Evolutionary conservation across 2,888 invertebrate species (phyloP), one percentile per base, ranked within the genome.

Genomic region (Enoplolaimus lenunculus): DNA sequence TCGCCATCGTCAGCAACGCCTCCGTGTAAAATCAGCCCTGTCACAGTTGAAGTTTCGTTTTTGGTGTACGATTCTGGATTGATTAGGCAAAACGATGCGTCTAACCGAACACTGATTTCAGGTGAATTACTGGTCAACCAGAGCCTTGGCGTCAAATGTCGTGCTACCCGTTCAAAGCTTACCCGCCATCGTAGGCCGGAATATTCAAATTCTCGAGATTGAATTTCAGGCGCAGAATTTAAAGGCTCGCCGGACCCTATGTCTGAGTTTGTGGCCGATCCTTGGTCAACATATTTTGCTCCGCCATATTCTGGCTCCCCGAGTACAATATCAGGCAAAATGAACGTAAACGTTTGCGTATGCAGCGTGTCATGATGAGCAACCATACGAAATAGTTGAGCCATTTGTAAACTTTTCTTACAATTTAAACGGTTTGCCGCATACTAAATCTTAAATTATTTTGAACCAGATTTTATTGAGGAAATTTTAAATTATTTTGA

Each of bases 131-230:
- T 88, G 66, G 88, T 86, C 86, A 90, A 88, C 70, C 89, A 88
- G 76, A 90, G 84, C 81, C 88, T 89, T 16, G 89, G 88, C 59
- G 89, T 89, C 79, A 88, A 78, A 74, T 89, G 88, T 78, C 88
- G 87, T 79, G 89, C 89, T 65, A 87, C 87, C 68, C 88, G 85
- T 26, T 87, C 87, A 82, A 90, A 89, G 60, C 88, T 88, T 75
- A 90, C 88, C 31, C 88, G 88, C 90, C 90, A 90, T 81, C 87
- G 86, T 80, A 90, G 90, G 80, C 88, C 88, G 69, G 89, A 89
- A 81, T 89, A 90, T 74, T 87, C 86, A 82, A 90, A 88, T 81
- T 90, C 90, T 81, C 89, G 89, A 75, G 89, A 88, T 74, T 88
- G 88, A 77, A 89, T 88, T 82, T 90, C 89, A 33, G 64, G 28